Evolutionary conservation across 1,140 invertebrate species (phyloP).

Genomic region (Trichonephila clavipes): DNA sequence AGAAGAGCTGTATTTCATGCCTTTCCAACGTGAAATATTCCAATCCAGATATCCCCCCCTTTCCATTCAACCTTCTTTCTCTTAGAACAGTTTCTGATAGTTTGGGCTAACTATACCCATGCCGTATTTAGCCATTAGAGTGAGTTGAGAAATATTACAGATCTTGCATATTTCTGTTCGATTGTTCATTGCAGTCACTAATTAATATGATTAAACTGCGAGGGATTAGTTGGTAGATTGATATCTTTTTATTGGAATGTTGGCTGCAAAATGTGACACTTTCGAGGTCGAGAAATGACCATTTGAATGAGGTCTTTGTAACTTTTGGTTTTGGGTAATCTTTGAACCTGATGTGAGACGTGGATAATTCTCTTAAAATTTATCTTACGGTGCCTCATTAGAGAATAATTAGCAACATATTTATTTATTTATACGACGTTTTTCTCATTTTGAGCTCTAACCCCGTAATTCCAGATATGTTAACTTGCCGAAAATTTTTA

Average conservation of each 20-base stretch:
- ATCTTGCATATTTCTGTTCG: not conserved
- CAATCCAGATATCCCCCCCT: not conserved
- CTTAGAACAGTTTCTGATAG: slow-evolving; percentile 20
- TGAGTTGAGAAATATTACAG: not conserved
- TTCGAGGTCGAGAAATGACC: not conserved
- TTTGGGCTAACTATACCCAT: slow-evolving; percentile 18
- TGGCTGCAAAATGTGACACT: not conserved
- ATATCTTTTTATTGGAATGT: not conserved
- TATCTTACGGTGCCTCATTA: too few relatives aligned
- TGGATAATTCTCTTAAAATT: too few relatives aligned
- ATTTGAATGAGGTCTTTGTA: too few relatives aligned
- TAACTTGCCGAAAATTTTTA: too few relatives aligned
- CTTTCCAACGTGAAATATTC: not conserved
- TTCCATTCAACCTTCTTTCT: not conserved
- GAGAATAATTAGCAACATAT: too few relatives aligned
- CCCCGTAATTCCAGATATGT: too few relatives aligned
- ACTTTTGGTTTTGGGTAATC: too few relatives aligned
- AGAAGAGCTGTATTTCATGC: slow-evolving; percentile 2
- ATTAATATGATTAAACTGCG: not conserved
- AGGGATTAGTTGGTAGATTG: not conserved
- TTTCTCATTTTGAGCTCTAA: too few relatives aligned
- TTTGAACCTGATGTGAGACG: too few relatives aligned
- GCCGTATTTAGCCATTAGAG: slow-evolving; percentile 2
- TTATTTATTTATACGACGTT: too few relatives aligned
- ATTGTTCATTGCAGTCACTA: not conserved